Evolutionary conservation across 2,888 invertebrate genomes (phyloP), one percentile per base, ranked within the genome.

Genomic region (Ethmia dodecea): DNA sequence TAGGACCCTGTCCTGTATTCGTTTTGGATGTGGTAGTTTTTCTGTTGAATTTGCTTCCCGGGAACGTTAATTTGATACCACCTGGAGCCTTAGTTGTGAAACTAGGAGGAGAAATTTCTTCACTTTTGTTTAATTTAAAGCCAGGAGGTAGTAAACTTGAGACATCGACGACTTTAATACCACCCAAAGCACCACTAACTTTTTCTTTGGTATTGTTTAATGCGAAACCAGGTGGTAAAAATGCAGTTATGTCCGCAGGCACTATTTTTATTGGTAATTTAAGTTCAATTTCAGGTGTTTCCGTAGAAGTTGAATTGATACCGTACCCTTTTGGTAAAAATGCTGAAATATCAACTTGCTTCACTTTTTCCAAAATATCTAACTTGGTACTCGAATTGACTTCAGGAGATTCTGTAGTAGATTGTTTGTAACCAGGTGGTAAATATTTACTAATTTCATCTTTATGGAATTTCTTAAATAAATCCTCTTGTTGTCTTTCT

Each of bases 1-100:
- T 74, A 25, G 89, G 88, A 2, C 87, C 88, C 15, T 79, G 78
- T 2, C 48, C 66, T 15, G 65, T 47, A 42, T 62, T 57, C 9
- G 89, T 72, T 54, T 86, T 88, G 0, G 90, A 84, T 4, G 92
- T 91, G 1, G 92, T 91, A 1, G 70, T 71, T 63, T 89, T 86
- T 55, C 89, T 69, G 52, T 72, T 62, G 38, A 89, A 62, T 71
- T 92, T 92, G 33, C 89, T 81, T 24, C 92, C 93, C 1, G 94
- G 95, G 52, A 95, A 95, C 0, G 94, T 92, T 6, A 94, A 70
- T 71, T 93, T 94, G 10, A 90, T 84, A 2, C 88, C 79, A 13
- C 88, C 74, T 9, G 86, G 66, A 15, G 86, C 62, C 43, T 84
- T 88, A 0, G 84, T 77, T 3, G 86, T 66, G 12, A 64, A 49